Base-by-base conservation (phyloP, 2,888 invertebrate species). In the Nasonia oneida region DNA sequence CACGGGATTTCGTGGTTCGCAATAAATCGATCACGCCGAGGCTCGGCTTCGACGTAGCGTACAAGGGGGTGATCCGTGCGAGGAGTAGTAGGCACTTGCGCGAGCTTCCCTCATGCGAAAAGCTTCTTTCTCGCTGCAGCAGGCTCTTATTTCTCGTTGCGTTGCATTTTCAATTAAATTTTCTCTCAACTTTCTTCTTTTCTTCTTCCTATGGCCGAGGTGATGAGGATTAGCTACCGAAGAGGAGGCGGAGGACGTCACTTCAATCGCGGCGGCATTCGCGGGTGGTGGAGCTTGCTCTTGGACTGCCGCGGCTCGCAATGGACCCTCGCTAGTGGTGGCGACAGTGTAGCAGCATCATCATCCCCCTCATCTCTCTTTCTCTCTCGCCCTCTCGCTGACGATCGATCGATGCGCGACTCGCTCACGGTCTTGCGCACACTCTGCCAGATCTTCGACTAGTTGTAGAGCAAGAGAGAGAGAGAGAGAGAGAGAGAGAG, bases 51-150 rank as follows among this genome's bases (percentile, higher is more conserved):
- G 64, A 61, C 61, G 57, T 10, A 37, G 64, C 57, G 29, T 33
- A 50, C 80, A 12, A 42, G 57, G 50, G 70, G 64, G 2, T 37
- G 79, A 67, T 78, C 64, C 74, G 33, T 50, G 39, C 81, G 88
- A 90, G 73, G 73, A 42, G 73, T 42, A 47, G 73, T 67, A 73
- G 90, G 89, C 90, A 89, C 90, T 90, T 89, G 88, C 88, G 85
- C 89, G 83, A 86, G 87, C 85, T 80, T 83, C 86, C 84, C 84
- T 89, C 87, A 89, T 89, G 86, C 88, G 88, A 87, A 74, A n/a
- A 82, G 83, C 87, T 29, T 67, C 33, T 10, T 67, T 33, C 67
- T 47, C 3, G 57, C 61, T 39, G 29, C 39, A n/a, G 61, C 39
- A 15, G 61, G 71, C 33, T n/a, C 50, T 39, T 84, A 64, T 37